Percentiles rank a stretch among this genome's conserved stretches.
These are phyloP conservation scores for Stegodyphus mimosarum DNA, from an alignment of 1,140 invertebrate genomes.

Conservation along the genomic window DNA sequence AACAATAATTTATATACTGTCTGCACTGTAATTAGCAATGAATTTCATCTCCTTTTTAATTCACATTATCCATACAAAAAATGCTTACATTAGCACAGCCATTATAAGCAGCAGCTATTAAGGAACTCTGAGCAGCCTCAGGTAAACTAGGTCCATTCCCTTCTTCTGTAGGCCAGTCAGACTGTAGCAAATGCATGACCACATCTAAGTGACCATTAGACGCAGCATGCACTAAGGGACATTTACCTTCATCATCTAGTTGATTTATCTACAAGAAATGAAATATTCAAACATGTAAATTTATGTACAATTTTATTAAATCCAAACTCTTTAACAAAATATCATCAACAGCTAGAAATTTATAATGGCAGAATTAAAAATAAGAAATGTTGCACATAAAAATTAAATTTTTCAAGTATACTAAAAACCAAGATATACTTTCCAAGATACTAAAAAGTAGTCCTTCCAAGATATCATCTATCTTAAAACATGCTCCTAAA, in stretches of 20 bases:
- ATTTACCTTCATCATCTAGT: slow-evolving; percentile 85
- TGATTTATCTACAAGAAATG: slow-evolving; percentile 66
- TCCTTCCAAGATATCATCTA: no score
- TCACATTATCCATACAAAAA: neutral
- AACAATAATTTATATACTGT: neutral
- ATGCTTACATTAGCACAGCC: slow-evolving; percentile 79
- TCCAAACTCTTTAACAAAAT: no score
- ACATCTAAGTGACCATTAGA: slow-evolving; percentile 94
- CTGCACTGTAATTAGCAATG: neutral
- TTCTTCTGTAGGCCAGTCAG: slow-evolving; percentile 76
- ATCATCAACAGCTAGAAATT: no score
- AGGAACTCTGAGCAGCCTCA: slow-evolving; percentile 82
- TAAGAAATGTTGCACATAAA: no score
- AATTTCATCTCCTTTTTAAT: neutral
- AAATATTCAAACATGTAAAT: no score
- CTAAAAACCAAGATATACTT: no score
- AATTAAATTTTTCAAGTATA: no score
- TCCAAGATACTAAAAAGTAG: no score
- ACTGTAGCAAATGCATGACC: slow-evolving; percentile 91
- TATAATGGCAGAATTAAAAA: no score
- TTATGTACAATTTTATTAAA: no score
- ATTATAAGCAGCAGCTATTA: slow-evolving; percentile 88
- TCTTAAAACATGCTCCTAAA: no score
- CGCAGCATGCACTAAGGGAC: slow-evolving; percentile 93
- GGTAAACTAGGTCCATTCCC: slow-evolving; percentile 66